phyloP scores from a whole-genome alignment of 2,113 vertebrate species.

The Sylvia atricapilla region DNA sequence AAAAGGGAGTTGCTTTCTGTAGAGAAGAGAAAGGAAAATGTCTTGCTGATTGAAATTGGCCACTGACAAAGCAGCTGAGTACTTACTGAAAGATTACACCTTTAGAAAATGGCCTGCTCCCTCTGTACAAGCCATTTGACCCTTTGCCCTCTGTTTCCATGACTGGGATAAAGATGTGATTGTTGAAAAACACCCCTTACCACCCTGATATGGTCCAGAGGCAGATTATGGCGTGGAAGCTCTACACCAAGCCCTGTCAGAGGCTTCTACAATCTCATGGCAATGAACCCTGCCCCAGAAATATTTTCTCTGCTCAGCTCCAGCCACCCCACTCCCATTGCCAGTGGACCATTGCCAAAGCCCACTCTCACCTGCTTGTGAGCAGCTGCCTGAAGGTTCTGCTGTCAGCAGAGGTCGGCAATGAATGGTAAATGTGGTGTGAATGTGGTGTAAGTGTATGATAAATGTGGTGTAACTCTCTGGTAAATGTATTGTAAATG shows the following conservation, averaged over 20 bases:
- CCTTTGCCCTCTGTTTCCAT: neutral
- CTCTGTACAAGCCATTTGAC: neutral
- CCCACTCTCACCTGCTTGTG: neutral
- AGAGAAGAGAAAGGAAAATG: neutral
- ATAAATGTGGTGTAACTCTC: neutral
- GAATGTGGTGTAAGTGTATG: neutral
- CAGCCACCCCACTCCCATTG: neutral
- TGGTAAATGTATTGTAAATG: neutral
- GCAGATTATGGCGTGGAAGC: neutral
- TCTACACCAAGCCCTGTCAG: neutral
- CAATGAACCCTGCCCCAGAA: neutral
- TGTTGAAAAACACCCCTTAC: neutral
- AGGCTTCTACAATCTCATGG: neutral
- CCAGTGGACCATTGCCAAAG: neutral
- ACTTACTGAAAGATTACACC: neutral
- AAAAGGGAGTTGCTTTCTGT: neutral
- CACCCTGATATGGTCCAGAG: neutral
- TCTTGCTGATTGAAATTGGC: neutral
- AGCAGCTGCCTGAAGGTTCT: neutral
- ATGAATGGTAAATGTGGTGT: neutral
- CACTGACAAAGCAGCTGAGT: neutral
- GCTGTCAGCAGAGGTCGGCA: neutral
- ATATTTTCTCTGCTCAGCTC: neutral
- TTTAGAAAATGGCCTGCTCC: neutral
- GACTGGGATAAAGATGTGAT: neutral